These are phyloP conservation scores for Felis catus DNA, from an alignment of 2,113 vertebrate species.

Conservation along the genomic window F.catus_Fca126_mat1.0 CM031418.1:113516501-113517000, in stretches of 20 bases:
- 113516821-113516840: not conserved
- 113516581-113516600: not conserved
- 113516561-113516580: not conserved
- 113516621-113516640: not conserved
- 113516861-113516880: not conserved
- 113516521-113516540: not conserved
- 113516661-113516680: not conserved
- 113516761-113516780: not conserved
- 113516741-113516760: not conserved
- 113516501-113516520: not conserved
- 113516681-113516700: not conserved
- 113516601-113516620: not conserved
- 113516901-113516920: not conserved
- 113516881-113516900: not conserved
- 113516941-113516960: not conserved
- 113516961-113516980: not conserved
- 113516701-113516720: not conserved
- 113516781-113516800: not conserved
- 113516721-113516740: not conserved
- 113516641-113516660: not conserved
- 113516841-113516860: not conserved
- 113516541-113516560: not conserved
- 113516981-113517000: not conserved
- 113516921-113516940: not conserved
- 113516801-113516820: not conserved